Conservation (phyloP, 2,888 invertebrate genomes). For the Maniola hyperantus region DNA sequence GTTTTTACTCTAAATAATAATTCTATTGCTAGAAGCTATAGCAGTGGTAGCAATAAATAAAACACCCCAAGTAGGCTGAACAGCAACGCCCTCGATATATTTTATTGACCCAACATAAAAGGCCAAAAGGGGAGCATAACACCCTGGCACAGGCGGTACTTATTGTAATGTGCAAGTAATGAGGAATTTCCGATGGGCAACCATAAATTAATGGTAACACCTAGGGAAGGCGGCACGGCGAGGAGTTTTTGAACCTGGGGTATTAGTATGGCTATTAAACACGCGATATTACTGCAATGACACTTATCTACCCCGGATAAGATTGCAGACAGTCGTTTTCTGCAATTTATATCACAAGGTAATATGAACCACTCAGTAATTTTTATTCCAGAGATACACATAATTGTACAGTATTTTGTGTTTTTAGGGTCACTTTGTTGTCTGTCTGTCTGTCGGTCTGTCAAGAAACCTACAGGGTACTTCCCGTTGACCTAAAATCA, state of each 20-base stretch:
- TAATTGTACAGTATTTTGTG: background rate
- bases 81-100: constrained; percentile 21
- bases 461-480: no score
- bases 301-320: constrained; percentile 42
- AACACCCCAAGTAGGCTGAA: background rate
- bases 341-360: constrained; percentile 13
- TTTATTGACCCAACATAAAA: constrained; percentile 25
- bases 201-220: constrained; percentile 71
- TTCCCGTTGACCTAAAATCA: no score
- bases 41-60: background rate
- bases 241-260: constrained; percentile 16
- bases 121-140: constrained; percentile 24
- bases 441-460: no score
- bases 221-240: constrained; percentile 60
- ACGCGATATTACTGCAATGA: constrained; percentile 66
- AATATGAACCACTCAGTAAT: constrained; percentile 7
- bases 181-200: constrained; percentile 43
- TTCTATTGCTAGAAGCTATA: no score
- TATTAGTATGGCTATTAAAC: constrained; percentile 48
- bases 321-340: constrained; percentile 15
- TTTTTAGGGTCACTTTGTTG: no score
- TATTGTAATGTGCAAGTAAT: constrained; percentile 54
- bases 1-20: no score
- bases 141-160: constrained; percentile 60
- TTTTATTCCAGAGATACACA: background rate